These are phyloP conservation scores for Lysandra coridon DNA, from an alignment of 2,888 invertebrate genomes.

Conservation along the genomic window DNA sequence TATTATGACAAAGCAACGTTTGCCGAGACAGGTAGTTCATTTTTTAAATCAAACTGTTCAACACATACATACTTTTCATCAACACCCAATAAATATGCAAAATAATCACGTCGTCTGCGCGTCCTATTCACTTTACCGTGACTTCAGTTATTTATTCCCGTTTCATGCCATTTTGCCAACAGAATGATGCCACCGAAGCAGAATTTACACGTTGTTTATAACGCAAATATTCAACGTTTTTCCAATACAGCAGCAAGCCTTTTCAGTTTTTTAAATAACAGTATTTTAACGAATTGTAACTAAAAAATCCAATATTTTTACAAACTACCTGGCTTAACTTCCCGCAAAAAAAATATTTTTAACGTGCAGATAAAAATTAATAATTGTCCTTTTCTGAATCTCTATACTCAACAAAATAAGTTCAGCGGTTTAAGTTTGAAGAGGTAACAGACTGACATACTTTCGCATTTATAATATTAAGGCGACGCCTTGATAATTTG, in stretches of 20 bases:
- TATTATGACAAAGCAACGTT: too few relatives aligned
- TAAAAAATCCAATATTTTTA: neutral
- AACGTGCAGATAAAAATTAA: neutral
- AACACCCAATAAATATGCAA: too few relatives aligned
- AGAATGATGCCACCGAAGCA: neutral
- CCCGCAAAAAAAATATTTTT: neutral
- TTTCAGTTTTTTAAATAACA: neutral
- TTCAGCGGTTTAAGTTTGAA: too few relatives aligned
- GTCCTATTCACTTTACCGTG: neutral
- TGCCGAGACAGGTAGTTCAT: too few relatives aligned
- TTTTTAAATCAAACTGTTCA: too few relatives aligned
- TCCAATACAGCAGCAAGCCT: neutral
- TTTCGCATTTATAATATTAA: neutral
- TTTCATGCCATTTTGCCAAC: constrained; percentile 23
- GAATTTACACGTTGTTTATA: constrained; percentile 14
- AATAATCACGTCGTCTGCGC: too few relatives aligned
- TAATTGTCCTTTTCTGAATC: too few relatives aligned
- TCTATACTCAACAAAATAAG: too few relatives aligned
- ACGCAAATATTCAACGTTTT: constrained; percentile 23
- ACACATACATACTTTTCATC: too few relatives aligned
- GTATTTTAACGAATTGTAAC: neutral
- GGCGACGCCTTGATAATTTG: too few relatives aligned
- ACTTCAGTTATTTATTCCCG: neutral
- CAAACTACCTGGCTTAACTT: neutral
- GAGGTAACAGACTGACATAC: too few relatives aligned